phyloP scores from a whole-genome alignment of 2,888 invertebrate species.

The Chromoteleia sp. region DNA sequence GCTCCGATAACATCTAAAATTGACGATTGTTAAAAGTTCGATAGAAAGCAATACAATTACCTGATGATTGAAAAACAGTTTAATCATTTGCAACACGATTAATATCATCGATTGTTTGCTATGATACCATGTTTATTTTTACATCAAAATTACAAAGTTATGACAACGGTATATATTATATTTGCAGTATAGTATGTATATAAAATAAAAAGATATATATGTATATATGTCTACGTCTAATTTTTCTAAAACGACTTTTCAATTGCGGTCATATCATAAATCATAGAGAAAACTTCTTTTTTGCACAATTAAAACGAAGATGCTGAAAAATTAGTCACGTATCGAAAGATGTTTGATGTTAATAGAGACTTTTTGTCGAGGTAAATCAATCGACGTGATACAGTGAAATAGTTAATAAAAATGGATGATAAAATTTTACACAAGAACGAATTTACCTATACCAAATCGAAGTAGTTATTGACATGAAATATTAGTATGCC shows the following conservation, averaged over 20 bases:
- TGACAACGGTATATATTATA: conserved; percentile 5
- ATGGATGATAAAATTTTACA: conserved; percentile 3
- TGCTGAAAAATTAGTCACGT: conserved; percentile 51
- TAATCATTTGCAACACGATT: conserved; percentile 15
- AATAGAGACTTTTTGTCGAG: conserved; percentile 13
- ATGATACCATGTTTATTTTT: conserved; percentile 34
- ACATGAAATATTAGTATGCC: conserved; percentile 35
- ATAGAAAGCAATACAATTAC: conserved; percentile 49
- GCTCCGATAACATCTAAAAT: conserved; percentile 35
- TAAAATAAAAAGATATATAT: neutral
- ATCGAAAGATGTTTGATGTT: conserved; percentile 18
- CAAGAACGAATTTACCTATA: conserved; percentile 6
- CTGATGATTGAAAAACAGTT: conserved; percentile 32
- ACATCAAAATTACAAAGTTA: conserved; percentile 6
- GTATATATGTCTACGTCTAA: neutral
- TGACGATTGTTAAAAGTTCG: conserved; percentile 26
- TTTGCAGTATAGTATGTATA: neutral
- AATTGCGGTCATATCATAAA: neutral
- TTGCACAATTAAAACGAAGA: neutral
- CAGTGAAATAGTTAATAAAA: conserved; percentile 34
- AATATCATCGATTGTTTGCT: conserved; percentile 16
- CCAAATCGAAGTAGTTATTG: conserved; percentile 30
- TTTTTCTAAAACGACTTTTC: neutral
- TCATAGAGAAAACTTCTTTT: conserved; percentile 27
- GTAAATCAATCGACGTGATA: neutral